Base-by-base conservation (phyloP, 2,113 vertebrate species). In the Anoplopoma fimbria region DNA sequence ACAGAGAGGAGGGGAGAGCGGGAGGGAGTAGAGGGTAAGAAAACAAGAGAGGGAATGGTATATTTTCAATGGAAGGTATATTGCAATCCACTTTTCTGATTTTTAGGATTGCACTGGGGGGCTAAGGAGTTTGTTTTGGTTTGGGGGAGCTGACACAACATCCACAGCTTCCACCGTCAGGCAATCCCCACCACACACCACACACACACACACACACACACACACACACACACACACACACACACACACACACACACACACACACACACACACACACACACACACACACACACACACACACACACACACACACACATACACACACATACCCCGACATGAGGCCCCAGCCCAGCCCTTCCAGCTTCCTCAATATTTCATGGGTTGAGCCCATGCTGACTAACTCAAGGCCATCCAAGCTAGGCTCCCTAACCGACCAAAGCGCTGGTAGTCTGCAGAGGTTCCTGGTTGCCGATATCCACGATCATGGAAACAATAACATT, bases 301-400 rank as follows among this genome's bases (percentile, higher is more conserved):
- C 75, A 62, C 25, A 81, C n/a, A 71, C 25, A 53, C 71, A 67
- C 61, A 67, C 68, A 81, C 74, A 77, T 75, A 65, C 74, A 53
- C 69, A 69, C 76, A 68, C 76, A 83, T 74, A 76, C 75, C 40
- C 17, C 57, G 62, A 79, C 82, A 74, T 69, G 49, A 79, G 86
- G 89, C 82, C 81, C 91, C 89, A 87, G 81, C 87, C 81, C 78
- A 78, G 83, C 87, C 84, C 88, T 91, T 83, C 82, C 85, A 88
- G 85, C 90, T 80, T 93, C 88, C 88, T 94, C 92, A 94, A 93
- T 93, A 93, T 94, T 93, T 94, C 62, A 94, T 93, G 91, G 86
- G 84, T 84, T 88, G 84, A 82, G 91, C 86, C 93, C 87, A 81
- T 75, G 90, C 90, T 86, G 93, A 90, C 91, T 89, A 91, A 90